Evolutionary conservation across 2,797 vertebrate genomes (phyloP).

Genomic region (Tinamus major): DNA sequence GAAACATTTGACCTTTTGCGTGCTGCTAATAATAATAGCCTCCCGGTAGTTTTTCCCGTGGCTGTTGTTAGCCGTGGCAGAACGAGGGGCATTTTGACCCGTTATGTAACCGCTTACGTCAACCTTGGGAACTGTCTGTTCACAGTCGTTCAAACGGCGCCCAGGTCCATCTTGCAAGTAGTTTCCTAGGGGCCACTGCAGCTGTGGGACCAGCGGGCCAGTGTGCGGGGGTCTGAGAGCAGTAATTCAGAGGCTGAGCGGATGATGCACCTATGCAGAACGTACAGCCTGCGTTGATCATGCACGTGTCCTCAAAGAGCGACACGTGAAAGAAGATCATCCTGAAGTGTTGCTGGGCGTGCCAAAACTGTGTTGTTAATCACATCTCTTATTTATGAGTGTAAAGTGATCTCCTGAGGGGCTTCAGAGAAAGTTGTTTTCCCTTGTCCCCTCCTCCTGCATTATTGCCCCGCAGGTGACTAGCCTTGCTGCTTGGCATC

Average conservation of each 20-base stretch:
- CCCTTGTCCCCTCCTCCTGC: accelerated
- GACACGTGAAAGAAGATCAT: not conserved
- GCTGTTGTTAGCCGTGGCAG: slow-evolving; percentile 30
- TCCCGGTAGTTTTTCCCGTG: not conserved
- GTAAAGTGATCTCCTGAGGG: not conserved
- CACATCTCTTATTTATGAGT: not conserved
- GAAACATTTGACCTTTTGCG: slow-evolving; percentile 19
- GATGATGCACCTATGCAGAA: not conserved
- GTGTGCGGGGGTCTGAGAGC: not conserved
- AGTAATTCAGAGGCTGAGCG: not conserved
- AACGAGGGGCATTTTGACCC: not conserved
- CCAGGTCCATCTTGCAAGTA: not conserved
- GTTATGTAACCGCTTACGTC: slow-evolving; percentile 1
- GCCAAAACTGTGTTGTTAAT: slow-evolving; percentile 7
- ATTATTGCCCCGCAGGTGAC: not conserved
- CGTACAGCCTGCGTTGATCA: not conserved
- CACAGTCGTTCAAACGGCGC: not conserved
- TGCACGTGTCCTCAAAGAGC: not conserved
- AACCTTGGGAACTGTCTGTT: slow-evolving; percentile 16
- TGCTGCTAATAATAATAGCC: not conserved
- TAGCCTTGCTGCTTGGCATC: not conserved
- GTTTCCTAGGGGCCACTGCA: not conserved
- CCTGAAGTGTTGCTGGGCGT: not conserved
- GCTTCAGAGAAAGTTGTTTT: slow-evolving; percentile 7
- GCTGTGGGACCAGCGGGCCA: not conserved